Conservation (phyloP, 1,140 invertebrate species). For the Mactra quadrangularis region DNA sequence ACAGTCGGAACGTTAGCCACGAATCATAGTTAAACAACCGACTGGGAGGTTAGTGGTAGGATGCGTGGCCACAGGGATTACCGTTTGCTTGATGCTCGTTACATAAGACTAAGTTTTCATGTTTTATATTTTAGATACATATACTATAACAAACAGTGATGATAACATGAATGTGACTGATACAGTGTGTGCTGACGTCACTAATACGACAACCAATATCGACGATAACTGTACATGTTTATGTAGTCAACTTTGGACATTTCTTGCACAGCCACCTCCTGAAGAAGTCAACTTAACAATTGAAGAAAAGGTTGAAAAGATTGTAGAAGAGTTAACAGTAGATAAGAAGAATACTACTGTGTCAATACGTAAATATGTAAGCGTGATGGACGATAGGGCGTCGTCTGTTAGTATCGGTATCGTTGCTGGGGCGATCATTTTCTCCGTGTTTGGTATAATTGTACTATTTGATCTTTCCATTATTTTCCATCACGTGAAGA, state of each 20-base stretch:
- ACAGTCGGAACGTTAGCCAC: no score
- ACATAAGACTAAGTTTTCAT: no score
- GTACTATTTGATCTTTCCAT: conserved; percentile 7
- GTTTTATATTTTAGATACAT: not conserved
- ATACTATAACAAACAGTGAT: not conserved
- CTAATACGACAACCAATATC: not conserved
- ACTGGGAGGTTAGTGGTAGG: no score
- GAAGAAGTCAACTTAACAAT: conserved; percentile 21
- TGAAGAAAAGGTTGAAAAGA: conserved; percentile 32
- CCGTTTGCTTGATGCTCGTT: no score
- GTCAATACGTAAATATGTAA: not conserved
- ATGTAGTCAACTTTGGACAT: conserved; percentile 30
- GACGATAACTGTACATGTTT: not conserved
- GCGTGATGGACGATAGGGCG: conserved; percentile 17
- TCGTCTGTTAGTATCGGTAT: conserved; percentile 4
- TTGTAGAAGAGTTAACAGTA: conserved; percentile 24
- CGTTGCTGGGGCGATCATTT: conserved; percentile 17
- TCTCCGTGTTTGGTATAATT: conserved; percentile 11
- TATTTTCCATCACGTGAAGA: not conserved
- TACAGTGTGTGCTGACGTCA: not conserved
- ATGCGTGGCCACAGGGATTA: no score
- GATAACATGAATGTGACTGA: conserved; percentile 11
- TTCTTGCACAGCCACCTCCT: conserved; percentile 3
- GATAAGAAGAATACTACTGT: conserved; percentile 23
- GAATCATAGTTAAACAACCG: no score